Conservation (phyloP, 2,797 vertebrate genomes). For the Cuniculus paca region DNA sequence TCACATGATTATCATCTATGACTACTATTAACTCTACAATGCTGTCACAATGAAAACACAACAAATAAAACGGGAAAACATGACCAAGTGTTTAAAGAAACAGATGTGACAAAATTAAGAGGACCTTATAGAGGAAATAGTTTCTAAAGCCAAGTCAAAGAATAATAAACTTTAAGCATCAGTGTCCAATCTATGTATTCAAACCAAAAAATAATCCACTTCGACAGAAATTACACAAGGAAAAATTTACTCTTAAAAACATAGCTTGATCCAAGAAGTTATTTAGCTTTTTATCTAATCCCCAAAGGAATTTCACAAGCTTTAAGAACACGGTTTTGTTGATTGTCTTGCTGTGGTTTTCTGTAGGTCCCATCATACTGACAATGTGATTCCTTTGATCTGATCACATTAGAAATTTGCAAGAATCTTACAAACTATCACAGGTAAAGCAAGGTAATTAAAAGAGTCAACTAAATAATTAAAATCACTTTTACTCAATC, state of each 20-base stretch:
- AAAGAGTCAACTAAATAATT: conserved; percentile 73
- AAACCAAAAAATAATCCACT: background rate
- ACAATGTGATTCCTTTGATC: conserved; percentile 29
- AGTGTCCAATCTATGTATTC: background rate
- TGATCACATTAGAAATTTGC: conserved; percentile 42
- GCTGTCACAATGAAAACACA: background rate
- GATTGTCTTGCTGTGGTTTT: background rate
- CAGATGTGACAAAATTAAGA: background rate
- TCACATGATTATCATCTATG: background rate
- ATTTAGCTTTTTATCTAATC: background rate
- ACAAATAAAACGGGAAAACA: background rate
- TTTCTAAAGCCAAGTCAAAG: background rate
- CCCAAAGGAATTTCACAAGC: background rate
- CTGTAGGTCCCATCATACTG: background rate
- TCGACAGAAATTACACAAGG: background rate
- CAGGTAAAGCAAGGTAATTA: conserved; percentile 49
- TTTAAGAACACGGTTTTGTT: background rate
- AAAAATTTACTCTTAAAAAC: background rate
- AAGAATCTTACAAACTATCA: conserved; percentile 46
- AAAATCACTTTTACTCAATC: conserved; percentile 60
- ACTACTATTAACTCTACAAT: background rate
- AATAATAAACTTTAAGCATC: background rate
- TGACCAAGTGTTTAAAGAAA: background rate
- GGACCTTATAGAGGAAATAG: background rate
- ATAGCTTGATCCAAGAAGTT: background rate